Base-by-base conservation (phyloP, 2,888 invertebrate genomes). In the Erynnis tages region DNA sequence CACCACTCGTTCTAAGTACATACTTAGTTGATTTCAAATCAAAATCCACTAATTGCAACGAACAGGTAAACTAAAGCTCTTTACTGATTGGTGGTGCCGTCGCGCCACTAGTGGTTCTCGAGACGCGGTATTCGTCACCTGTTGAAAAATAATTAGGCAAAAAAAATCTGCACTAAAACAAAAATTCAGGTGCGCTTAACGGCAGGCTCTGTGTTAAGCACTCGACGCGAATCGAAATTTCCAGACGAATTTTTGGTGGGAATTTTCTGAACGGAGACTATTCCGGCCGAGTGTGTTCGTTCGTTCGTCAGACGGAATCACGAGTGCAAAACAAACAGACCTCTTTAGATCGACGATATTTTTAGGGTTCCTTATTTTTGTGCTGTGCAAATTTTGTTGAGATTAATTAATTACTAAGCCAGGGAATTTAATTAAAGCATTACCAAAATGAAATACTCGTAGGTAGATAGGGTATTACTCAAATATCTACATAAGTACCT, bases 91-190 rank as follows among this genome's bases (percentile, higher is more conserved):
- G 76, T 69, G 76, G 66, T 68, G 67, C 77, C 69, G 82, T 76
- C 68, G 72, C 75, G 67, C 59, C 62, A 56, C 44, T 78, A 79
- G 82, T 75, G 82, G 82, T 79, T 68, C 88, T 88, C 73, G 81
- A 87, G 86, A 85, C 85, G 76, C 66, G 74, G 73, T 82, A 82
- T 85, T 86, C 88, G 88, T 88, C 88, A 88, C 88, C 88, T 88
- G 88, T 87, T 87, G 79, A 84, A 89, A 63, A 90, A 90, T 90
- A 90, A 90, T 90, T 90, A 90, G 90, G 86, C 88, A 90, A 90
- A 90, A 89, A 79, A 89, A 88, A 82, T 81, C 79, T 66, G 77
- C 71, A 76, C 71, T 72, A 83, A 82, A 87, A 88, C 85, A 89
- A 88, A 87, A 88, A 82, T 77, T 60, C 78, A 75, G 82, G 82